Percentiles rank a stretch among this genome's conserved stretches.
phyloP scores from a whole-genome alignment of 2,797 vertebrate genomes.

The Acanthopagrus latus region DNA sequence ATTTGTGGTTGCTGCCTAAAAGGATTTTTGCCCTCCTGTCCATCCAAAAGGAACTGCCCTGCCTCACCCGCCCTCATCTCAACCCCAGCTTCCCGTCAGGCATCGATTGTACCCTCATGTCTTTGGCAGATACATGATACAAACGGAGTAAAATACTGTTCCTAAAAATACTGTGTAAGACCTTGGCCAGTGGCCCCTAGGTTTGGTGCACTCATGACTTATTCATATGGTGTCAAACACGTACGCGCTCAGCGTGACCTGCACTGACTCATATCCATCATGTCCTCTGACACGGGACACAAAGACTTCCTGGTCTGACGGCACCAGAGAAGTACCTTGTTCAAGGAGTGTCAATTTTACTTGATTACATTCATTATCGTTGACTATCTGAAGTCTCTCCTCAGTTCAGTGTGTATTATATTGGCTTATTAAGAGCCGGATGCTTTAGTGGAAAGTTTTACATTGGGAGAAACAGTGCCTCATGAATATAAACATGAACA shows the following conservation, averaged over 20 bases:
- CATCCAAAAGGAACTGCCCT: slow-evolving; percentile 50
- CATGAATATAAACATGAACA: slow-evolving; percentile 84
- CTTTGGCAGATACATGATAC: slow-evolving; percentile 44
- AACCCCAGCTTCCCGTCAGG: slow-evolving; percentile 53
- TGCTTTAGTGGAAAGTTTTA: slow-evolving; percentile 71
- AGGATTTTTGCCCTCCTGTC: slow-evolving; percentile 54
- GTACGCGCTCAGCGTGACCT: slow-evolving; percentile 42
- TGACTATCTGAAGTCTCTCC: slow-evolving; percentile 38
- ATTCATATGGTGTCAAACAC: slow-evolving; percentile 67
- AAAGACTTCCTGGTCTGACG: neutral
- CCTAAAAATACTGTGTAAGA: slow-evolving; percentile 67
- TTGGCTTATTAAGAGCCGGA: slow-evolving; percentile 59
- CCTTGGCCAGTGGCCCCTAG: slow-evolving; percentile 59
- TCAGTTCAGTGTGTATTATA: slow-evolving; percentile 33
- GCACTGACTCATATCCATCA: slow-evolving; percentile 37
- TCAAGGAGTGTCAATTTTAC: neutral
- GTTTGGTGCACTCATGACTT: slow-evolving; percentile 68
- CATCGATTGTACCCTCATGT: slow-evolving; percentile 63
- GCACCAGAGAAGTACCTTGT: neutral
- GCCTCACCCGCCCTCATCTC: slow-evolving; percentile 29
- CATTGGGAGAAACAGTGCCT: slow-evolving; percentile 47
- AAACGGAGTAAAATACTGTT: slow-evolving; percentile 44
- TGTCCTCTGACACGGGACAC: slow-evolving; percentile 20
- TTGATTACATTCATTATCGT: slow-evolving; percentile 28
- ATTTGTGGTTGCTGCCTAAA: slow-evolving; percentile 77